These are phyloP conservation scores for Lindbergichthys nudifrons DNA, from an alignment of 2,797 vertebrate genomes.

Conservation along the genomic window DNA sequence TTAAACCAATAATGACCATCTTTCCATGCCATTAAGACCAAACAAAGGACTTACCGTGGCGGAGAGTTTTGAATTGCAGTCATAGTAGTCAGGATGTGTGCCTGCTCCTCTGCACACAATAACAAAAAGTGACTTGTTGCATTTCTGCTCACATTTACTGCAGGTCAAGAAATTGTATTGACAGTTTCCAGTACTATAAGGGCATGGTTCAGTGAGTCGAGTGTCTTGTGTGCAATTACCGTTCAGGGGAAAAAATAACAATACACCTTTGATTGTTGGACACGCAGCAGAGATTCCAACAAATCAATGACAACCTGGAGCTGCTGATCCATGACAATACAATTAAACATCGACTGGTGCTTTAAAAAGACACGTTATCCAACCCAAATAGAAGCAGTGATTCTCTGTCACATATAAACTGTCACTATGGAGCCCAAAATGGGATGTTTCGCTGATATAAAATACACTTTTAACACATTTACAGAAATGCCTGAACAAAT, in stretches of 20 bases:
- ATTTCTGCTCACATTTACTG: background rate
- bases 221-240: constrained; percentile 15
- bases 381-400: constrained; percentile 3
- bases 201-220: background rate
- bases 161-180: constrained; percentile 18
- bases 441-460: background rate
- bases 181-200: constrained; percentile 23
- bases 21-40: constrained; percentile 20
- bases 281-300: constrained; percentile 26
- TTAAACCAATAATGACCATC: constrained; percentile 27
- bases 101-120: background rate
- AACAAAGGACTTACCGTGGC: background rate
- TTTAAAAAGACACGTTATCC: constrained; percentile 36
- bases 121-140: background rate
- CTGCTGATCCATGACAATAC: constrained; percentile 58
- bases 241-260: constrained; percentile 1
- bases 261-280: constrained; percentile 30
- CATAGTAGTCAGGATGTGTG: background rate
- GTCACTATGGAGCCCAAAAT: background rate
- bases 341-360: constrained; percentile 42
- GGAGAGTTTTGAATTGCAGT: background rate
- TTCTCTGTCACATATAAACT: background rate
- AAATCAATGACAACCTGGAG: constrained; percentile 64
- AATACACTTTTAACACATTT: background rate
- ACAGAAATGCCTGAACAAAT: background rate